Conservation (phyloP, 2,113 vertebrate species). For the Jacana jacana region DNA sequence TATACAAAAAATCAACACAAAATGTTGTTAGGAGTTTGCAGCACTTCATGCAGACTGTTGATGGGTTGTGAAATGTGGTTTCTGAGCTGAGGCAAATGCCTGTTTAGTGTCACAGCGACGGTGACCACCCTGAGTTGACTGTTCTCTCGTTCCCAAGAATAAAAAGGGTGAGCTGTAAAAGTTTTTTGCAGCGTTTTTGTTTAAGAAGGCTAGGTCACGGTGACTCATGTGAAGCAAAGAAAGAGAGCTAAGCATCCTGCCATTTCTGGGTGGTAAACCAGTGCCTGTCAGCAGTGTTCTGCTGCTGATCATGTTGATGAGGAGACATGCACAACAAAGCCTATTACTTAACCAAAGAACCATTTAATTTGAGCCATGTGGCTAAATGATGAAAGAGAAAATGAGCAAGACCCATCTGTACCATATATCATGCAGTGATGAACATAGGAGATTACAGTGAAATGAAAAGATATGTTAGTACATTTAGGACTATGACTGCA, state of each 20-base stretch:
- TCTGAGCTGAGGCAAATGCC: neutral
- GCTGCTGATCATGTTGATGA: neutral
- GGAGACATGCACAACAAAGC: neutral
- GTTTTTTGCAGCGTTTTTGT: neutral
- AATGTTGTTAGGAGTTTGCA: neutral
- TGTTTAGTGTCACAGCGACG: fast-evolving
- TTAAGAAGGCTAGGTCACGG: neutral
- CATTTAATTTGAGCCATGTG: neutral
- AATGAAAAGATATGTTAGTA: neutral
- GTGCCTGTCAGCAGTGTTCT: neutral
- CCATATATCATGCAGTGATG: neutral
- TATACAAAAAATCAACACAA: neutral
- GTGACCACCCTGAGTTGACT: too few species aligned
- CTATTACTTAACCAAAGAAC: neutral
- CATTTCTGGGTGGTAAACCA: neutral
- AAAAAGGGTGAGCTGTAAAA: neutral
- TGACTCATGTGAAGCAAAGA: neutral
- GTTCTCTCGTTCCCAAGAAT: neutral
- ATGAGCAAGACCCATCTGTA: neutral
- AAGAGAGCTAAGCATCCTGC: neutral
- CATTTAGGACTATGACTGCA: neutral
- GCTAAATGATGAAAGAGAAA: neutral
- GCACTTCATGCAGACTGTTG: neutral
- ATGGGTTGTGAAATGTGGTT: neutral
- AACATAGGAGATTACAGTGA: neutral